A percentile compares a stretch with the other conserved stretches of the same genome.
These are phyloP conservation scores for Ectemnius cavifrons DNA, from an alignment of 2,888 invertebrate species.

Conservation along the genomic window DNA sequence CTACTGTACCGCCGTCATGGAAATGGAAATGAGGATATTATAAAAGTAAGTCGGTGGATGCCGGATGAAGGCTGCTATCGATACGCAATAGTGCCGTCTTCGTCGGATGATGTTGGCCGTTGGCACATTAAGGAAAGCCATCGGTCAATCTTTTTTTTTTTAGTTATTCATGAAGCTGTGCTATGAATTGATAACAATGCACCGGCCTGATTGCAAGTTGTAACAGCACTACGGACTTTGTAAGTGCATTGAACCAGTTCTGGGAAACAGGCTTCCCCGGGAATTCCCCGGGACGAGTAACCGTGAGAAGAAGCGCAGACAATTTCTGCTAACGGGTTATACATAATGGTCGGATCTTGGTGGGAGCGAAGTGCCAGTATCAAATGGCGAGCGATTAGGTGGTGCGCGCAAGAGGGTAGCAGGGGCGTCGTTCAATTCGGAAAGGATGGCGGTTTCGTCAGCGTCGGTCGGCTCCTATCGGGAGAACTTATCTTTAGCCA, in stretches of 20 bases:
- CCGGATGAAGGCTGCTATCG: conserved; percentile 70
- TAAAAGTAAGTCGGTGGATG: conserved; percentile 74
- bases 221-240: too few species aligned
- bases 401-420: neutral
- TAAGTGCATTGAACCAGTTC: too few species aligned
- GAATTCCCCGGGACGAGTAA: too few species aligned
- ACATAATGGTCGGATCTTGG: conserved; percentile 2
- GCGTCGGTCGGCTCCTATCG: conserved; percentile 8
- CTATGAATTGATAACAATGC: neutral
- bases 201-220: too few species aligned
- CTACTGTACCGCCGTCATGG: conserved; percentile 58
- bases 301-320: too few species aligned
- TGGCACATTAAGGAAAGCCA: conserved; percentile 50
- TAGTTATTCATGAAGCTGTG: neutral
- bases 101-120: conserved; percentile 28
- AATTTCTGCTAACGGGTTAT: too few species aligned
- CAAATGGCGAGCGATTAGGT: conserved; percentile 1
- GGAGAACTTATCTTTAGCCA: conserved; percentile 13
- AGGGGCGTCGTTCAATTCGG: conserved; percentile 10
- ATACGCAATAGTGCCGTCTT: conserved; percentile 55
- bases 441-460: conserved; percentile 17
- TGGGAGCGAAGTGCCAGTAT: conserved; percentile 4
- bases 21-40: conserved; percentile 75
- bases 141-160: conserved; percentile 36
- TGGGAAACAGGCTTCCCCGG: too few species aligned